phyloP scores from a whole-genome alignment of 2,888 invertebrate genomes.

The Oasisia sp. region DNA sequence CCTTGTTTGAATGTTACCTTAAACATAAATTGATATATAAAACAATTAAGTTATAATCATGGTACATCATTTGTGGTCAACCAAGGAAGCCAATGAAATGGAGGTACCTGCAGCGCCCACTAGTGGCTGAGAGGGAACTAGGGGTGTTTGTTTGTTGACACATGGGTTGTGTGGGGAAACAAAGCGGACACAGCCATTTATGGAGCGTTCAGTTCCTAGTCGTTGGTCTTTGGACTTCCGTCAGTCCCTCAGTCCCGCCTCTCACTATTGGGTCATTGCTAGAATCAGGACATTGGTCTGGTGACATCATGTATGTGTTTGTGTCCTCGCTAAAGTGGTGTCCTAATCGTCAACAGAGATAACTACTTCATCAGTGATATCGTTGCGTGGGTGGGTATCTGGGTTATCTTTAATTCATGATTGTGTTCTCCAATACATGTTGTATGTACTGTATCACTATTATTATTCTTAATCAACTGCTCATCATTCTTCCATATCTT shows the following conservation, averaged over 20 bases:
- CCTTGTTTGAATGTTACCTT: too few relatives aligned
- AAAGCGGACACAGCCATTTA: not conserved
- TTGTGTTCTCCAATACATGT: not conserved
- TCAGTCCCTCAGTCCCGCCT: not conserved
- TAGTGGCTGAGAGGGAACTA: not conserved
- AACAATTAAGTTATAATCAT: too few relatives aligned
- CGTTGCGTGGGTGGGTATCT: not conserved
- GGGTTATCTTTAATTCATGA: not conserved
- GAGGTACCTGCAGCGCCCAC: not conserved
- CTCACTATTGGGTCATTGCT: not conserved
- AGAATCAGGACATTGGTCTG: not conserved
- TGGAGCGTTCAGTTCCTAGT: not conserved
- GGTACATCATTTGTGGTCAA: too few relatives aligned
- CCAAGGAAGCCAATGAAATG: not conserved
- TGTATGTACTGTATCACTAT: not conserved
- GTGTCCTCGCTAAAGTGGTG: not conserved
- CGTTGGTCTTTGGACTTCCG: conserved; percentile 13
- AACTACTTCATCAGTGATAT: not conserved
- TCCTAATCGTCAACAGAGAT: not conserved
- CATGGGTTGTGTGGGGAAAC: not conserved
- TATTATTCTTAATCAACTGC: not conserved
- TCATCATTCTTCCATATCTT: not conserved
- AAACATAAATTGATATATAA: too few relatives aligned
- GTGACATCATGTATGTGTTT: not conserved
- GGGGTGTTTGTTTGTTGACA: not conserved